Percentiles rank a stretch among this genome's conserved stretches.
phyloP scores from a whole-genome alignment of 2,888 invertebrate genomes.

The Anthophora plumipes region DNA sequence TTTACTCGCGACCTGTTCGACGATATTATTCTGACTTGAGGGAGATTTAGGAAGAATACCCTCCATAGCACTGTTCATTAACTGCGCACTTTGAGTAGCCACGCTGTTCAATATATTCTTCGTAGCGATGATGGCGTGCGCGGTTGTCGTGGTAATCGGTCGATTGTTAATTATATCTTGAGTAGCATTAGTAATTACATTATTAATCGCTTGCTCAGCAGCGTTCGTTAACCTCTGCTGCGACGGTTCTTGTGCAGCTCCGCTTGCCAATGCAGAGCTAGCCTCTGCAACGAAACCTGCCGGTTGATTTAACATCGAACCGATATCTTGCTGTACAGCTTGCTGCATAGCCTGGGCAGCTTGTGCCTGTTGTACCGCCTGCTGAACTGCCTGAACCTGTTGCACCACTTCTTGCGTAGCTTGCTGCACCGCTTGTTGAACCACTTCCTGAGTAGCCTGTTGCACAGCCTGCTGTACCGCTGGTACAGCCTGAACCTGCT shows the following conservation, averaged over 20 bases:
- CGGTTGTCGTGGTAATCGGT: constrained; percentile 82
- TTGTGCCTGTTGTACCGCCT: constrained; percentile 83
- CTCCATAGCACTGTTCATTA: constrained; percentile 83
- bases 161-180: constrained; percentile 83
- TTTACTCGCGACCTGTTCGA: constrained; percentile 81
- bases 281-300: constrained; percentile 83
- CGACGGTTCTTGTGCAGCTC: constrained; percentile 81
- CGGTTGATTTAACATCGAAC: constrained; percentile 82
- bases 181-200: constrained; percentile 82
- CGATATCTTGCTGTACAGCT: constrained; percentile 83
- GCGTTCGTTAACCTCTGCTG: constrained; percentile 82
- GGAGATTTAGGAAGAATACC: constrained; percentile 82
- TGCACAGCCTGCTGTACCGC: constrained; percentile 81
- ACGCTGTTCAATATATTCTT: constrained; percentile 83
- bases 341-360: constrained; percentile 84
- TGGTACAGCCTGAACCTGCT: constrained; percentile 81
- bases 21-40: constrained; percentile 74
- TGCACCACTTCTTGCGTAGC: constrained; percentile 81
- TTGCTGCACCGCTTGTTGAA: constrained; percentile 82
- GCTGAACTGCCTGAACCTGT: constrained; percentile 82
- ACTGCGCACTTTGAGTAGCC: constrained; percentile 82
- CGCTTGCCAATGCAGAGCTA: constrained; percentile 81
- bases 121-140: constrained; percentile 84
- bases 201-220: constrained; percentile 83
- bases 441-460: constrained; percentile 81